phyloP scores from a whole-genome alignment of 2,888 invertebrate genomes.

The Tetrapedia diversipes region DNA sequence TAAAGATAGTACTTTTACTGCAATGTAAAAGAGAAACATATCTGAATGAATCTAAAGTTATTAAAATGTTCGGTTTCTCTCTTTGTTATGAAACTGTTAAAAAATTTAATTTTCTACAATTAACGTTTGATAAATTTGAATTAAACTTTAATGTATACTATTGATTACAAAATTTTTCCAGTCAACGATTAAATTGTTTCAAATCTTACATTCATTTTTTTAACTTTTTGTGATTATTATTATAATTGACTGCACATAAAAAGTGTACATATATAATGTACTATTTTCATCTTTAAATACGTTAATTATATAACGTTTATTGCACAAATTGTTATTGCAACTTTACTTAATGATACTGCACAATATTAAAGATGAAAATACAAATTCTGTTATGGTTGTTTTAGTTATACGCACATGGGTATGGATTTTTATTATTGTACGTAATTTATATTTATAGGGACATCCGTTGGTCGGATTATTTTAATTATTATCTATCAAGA shows the following conservation, averaged over 20 bases:
- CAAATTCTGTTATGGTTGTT: constrained; percentile 3
- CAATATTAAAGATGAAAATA: constrained; percentile 17
- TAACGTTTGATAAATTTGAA: constrained; percentile 8
- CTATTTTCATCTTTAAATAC: background rate
- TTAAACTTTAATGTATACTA: background rate
- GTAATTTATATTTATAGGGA: background rate
- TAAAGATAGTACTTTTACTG: constrained; percentile 30
- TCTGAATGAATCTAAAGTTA: constrained; percentile 12
- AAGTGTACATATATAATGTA: background rate
- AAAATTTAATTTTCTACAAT: constrained; percentile 44
- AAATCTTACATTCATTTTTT: background rate
- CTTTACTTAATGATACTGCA: constrained; percentile 19
- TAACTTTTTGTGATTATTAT: background rate
- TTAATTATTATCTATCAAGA: background rate
- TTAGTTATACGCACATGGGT: background rate
- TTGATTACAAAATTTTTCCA: constrained; percentile 9
- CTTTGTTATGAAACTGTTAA: constrained; percentile 13
- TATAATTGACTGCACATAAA: background rate
- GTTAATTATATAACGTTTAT: background rate
- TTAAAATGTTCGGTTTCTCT: too few species aligned
- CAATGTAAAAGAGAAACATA: constrained; percentile 8
- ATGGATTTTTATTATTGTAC: background rate
- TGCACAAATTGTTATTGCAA: constrained; percentile 37
- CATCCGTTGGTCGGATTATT: constrained; percentile 6
- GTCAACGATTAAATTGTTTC: background rate